Conservation (phyloP, 1,140 invertebrate species). For the Galendromus occidentalis region DNA sequence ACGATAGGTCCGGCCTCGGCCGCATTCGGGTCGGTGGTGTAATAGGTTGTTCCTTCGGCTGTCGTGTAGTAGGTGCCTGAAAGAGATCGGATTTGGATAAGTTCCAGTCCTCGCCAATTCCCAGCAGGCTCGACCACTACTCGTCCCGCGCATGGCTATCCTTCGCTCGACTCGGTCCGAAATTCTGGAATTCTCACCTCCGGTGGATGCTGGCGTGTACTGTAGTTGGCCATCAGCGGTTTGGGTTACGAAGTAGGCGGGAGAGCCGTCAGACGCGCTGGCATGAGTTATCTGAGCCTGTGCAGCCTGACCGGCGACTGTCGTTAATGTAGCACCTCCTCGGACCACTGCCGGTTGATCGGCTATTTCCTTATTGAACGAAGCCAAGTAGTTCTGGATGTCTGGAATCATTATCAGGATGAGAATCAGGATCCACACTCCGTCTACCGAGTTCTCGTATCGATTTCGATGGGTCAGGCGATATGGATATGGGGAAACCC, state of each 20-base stretch:
- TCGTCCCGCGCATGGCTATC: too few relatives aligned
- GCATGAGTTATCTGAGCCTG: constrained; percentile 14
- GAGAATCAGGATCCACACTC: too few relatives aligned
- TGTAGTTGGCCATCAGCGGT: constrained; percentile 2
- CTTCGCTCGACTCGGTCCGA: background rate
- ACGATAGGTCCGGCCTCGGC: background rate
- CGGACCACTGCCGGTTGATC: constrained; percentile 21
- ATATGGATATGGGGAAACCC: too few relatives aligned
- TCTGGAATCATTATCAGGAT: constrained; percentile 29
- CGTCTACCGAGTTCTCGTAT: too few relatives aligned
- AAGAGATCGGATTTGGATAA: background rate
- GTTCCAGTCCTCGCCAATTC: too few relatives aligned
- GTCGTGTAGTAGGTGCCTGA: background rate
- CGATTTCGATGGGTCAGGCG: too few relatives aligned
- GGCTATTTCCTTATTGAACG: constrained; percentile 64
- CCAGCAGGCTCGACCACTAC: too few relatives aligned
- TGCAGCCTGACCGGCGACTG: constrained; percentile 16
- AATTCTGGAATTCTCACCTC: background rate
- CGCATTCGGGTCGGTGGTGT: background rate
- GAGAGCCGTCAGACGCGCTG: background rate
- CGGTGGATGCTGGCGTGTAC: constrained; percentile 3
- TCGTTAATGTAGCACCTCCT: background rate
- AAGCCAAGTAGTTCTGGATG: constrained; percentile 58
- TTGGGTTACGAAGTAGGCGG: constrained; percentile 12
- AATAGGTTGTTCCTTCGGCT: background rate